Percentiles rank a stretch among this genome's conserved stretches.
Evolutionary conservation across 2,113 vertebrate species (phyloP).

Genomic region (Macquaria ambigua): DNA sequence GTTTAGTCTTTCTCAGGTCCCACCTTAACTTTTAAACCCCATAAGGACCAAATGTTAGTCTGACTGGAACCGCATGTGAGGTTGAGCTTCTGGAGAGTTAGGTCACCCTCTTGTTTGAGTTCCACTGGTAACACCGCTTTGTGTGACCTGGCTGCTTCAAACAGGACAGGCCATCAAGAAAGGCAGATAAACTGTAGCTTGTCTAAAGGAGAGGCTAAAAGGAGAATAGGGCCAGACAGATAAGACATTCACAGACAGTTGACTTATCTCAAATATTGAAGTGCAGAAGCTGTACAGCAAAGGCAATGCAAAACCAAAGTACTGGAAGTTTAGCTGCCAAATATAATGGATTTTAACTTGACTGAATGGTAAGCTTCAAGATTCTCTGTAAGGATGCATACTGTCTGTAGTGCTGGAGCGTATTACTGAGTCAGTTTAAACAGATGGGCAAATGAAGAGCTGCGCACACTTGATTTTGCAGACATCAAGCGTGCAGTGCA

Average conservation of each 20-base stretch:
- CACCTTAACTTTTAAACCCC: not conserved
- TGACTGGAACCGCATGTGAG: not conserved
- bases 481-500: slow-evolving; percentile 26
- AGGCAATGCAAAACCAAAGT: slow-evolving; percentile 26
- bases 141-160: not conserved
- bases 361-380: slow-evolving; percentile 17
- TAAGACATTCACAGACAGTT: not conserved
- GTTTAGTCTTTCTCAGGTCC: not conserved
- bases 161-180: slow-evolving; percentile 2
- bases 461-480: slow-evolving; percentile 24
- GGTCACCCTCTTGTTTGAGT: not conserved
- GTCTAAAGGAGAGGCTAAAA: slow-evolving; percentile 29
- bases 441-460: slow-evolving; percentile 30
- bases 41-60: not conserved
- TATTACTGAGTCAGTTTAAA: slow-evolving; percentile 40
- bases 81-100: not conserved
- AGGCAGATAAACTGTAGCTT: slow-evolving; percentile 17
- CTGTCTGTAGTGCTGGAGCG: slow-evolving; percentile 15
- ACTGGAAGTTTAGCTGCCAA: not conserved
- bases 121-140: not conserved
- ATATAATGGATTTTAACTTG: slow-evolving; percentile 4
- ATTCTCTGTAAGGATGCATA: slow-evolving; percentile 12
- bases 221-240: slow-evolving; percentile 8
- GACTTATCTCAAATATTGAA: slow-evolving; percentile 22
- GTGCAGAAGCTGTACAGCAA: not conserved